Evolutionary conservation across 2,888 invertebrate genomes (phyloP).

Genomic region (Agrotis ipsilon): DNA sequence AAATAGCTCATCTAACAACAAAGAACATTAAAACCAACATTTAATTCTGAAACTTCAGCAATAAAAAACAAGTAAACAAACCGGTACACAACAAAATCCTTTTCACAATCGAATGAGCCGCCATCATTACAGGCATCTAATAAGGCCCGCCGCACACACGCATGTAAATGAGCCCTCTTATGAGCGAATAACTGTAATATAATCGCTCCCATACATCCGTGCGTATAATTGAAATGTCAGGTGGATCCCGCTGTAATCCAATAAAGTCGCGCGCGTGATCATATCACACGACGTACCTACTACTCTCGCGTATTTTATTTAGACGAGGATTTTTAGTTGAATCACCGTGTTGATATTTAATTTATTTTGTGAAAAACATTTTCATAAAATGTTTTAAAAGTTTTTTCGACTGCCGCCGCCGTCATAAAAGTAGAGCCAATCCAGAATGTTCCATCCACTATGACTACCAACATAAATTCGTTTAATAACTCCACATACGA

Average conservation of each 20-base stretch:
- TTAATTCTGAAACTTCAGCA: conserved; percentile 26
- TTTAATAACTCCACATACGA: conserved; percentile 15
- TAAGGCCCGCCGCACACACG: conserved; percentile 34
- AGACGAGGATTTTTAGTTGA: conserved; percentile 24
- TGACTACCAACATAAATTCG: not conserved
- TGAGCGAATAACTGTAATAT: conserved; percentile 51
- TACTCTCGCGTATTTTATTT: conserved; percentile 47
- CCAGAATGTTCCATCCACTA: not conserved
- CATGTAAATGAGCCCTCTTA: conserved; percentile 52
- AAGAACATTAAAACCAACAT: conserved; percentile 14
- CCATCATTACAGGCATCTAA: conserved; percentile 37
- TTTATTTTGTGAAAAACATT: conserved; percentile 36
- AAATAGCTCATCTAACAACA: not conserved
- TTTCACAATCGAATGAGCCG: conserved; percentile 44
- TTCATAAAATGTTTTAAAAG: conserved; percentile 16
- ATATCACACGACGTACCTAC: conserved; percentile 35
- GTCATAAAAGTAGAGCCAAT: conserved; percentile 9
- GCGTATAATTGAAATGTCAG: conserved; percentile 69
- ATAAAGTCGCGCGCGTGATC: conserved; percentile 64
- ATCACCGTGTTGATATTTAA: conserved; percentile 42
- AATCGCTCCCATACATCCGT: conserved; percentile 57
- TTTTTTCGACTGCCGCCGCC: conserved; percentile 3
- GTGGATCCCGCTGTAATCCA: conserved; percentile 65
- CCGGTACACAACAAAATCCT: conserved; percentile 35
- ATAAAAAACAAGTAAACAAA: conserved; percentile 36